phyloP scores from a whole-genome alignment of 2,113 vertebrate genomes.

The Notarius lentiginosus region DNA sequence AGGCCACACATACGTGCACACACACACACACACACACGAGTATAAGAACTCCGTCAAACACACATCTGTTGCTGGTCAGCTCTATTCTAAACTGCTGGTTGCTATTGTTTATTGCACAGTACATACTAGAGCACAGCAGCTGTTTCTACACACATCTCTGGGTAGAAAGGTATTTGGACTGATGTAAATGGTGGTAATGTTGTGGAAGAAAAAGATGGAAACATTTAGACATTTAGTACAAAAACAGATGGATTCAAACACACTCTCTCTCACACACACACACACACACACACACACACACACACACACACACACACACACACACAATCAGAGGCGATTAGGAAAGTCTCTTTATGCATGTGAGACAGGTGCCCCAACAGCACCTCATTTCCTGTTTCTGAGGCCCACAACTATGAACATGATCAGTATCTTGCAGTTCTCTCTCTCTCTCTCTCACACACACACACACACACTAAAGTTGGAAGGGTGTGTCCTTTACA shows the following conservation, averaged over 20 bases:
- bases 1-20: slow-evolving; percentile 58
- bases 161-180: background rate
- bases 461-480: slow-evolving; percentile 34
- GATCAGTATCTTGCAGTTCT: slow-evolving; percentile 40
- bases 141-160: slow-evolving; percentile 11
- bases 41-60: background rate
- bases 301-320: slow-evolving; percentile 49
- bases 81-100: background rate
- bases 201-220: slow-evolving; percentile 7
- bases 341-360: background rate
- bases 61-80: slow-evolving; percentile 17
- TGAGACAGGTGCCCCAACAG: slow-evolving; percentile 1
- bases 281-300: slow-evolving; percentile 55
- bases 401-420: slow-evolving; percentile 22
- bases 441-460: slow-evolving; percentile 3
- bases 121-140: background rate
- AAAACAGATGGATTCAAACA: slow-evolving; percentile 40
- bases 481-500: slow-evolving; percentile 36
- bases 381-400: background rate
- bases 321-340: background rate
- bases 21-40: slow-evolving; percentile 15
- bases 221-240: slow-evolving; percentile 1
- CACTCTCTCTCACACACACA: slow-evolving; percentile 51
- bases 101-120: slow-evolving; percentile 15
- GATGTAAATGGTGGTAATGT: background rate